These are phyloP conservation scores for Xenentodon cancila DNA, from an alignment of 2,797 vertebrate genomes.

Conservation along the genomic window DNA sequence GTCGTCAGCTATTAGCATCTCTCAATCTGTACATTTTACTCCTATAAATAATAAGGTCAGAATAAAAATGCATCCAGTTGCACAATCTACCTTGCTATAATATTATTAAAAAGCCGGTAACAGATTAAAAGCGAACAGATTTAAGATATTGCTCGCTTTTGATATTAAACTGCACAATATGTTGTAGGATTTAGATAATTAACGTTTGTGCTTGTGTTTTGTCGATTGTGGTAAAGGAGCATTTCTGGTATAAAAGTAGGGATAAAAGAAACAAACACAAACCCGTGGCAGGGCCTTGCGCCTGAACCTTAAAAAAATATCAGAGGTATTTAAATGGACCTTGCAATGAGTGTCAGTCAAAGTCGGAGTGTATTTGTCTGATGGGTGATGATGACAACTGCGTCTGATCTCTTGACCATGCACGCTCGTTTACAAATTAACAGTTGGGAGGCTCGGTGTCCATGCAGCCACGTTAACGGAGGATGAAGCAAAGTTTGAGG, in stretches of 20 bases:
- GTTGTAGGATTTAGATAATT: background rate
- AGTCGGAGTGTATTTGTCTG: conserved; percentile 49
- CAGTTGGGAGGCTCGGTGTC: conserved; percentile 42
- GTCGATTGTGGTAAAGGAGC: background rate
- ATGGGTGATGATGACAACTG: conserved; percentile 75
- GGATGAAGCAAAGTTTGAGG: conserved; percentile 36
- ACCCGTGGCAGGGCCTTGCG: background rate
- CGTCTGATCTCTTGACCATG: conserved; percentile 67
- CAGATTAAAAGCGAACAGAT: conserved; percentile 62
- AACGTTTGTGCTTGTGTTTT: background rate
- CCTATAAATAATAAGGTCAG: conserved; percentile 76
- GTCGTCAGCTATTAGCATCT: conserved; percentile 20
- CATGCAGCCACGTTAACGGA: conserved; percentile 8
- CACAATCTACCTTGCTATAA: conserved; percentile 59
- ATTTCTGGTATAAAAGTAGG: background rate
- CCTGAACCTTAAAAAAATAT: background rate
- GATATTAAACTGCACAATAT: conserved; percentile 34
- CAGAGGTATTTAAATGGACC: conserved; percentile 3
- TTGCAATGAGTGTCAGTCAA: conserved; percentile 55
- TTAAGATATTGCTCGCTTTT: conserved; percentile 55
- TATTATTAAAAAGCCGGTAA: conserved; percentile 60
- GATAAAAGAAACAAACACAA: background rate
- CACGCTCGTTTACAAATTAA: conserved; percentile 68
- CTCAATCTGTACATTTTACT: conserved; percentile 60
- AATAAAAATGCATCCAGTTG: conserved; percentile 63